Evolutionary conservation across 2,113 vertebrate genomes (phyloP), one percentile per base, ranked within the genome.

Genomic region (Brevimyrus niger): DNA sequence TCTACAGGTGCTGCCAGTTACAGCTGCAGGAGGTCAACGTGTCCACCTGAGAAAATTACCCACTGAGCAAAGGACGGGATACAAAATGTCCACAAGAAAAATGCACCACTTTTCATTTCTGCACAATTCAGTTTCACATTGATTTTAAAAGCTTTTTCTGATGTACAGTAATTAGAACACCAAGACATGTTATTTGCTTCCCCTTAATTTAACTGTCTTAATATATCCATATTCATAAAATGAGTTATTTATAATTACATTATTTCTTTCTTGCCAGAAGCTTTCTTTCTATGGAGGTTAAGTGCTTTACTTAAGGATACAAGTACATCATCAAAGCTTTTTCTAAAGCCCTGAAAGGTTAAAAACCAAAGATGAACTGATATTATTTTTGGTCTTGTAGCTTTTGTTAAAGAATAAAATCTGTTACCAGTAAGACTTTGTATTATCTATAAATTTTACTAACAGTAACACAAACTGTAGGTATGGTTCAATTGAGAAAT

Each of bases 11-110:
- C 47, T 48, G 44, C 23, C 10, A 5, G 85, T 9, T 48, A 7
- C n/a, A 31, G 27, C 8, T 48, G 94, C 95, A 94, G 94, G 92
- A 94, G 96, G 96, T 96, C 95, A 95, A 93, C 94, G 96, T 76
- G 87, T 98, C 97, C 98, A 96, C 97, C 97, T 97, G 97, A 97
- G 97, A 98, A 98, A 98, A 98, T 98, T 96, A 97, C 95, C 96
- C 98, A 98, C 98, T 98, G 97, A 98, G 97, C 96, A 98, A 98
- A 97, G 96, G 97, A 97, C 97, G 97, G 96, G 97, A 98, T 97
- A 98, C 35, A 38, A 35, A 42, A 38, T 98, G 98, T 98, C 97
- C 97, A 98, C 97, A 50, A 97, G 98, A 98, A 97, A 98, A 97
- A 98, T 99, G 98, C 98, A 98, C 97, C 96, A 97, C 97, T 80